Percentiles rank a stretch among this genome's conserved stretches.
Conservation (phyloP, 2,888 invertebrate genomes). For the Xylota sylvarum region DNA sequence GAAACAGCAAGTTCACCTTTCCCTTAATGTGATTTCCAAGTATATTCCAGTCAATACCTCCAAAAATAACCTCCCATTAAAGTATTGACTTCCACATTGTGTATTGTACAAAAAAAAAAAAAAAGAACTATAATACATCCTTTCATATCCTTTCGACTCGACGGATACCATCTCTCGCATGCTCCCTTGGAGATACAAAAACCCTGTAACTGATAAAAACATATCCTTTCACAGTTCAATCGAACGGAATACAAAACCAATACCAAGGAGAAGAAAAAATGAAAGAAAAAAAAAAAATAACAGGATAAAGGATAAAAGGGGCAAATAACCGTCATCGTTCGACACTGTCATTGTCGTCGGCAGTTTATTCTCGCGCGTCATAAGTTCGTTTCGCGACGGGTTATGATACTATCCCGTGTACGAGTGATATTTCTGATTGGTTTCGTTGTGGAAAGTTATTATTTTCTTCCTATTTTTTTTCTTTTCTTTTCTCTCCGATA, state of each 20-base stretch:
- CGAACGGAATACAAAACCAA: conserved; percentile 53
- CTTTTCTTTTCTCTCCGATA: conserved; percentile 6
- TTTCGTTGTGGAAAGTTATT: conserved; percentile 51
- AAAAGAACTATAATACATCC: conserved; percentile 17
- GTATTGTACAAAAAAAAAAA: not conserved
- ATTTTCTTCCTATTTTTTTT: conserved; percentile 11
- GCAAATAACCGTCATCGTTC: conserved; percentile 51
- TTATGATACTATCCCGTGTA: not conserved
- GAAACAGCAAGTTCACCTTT: conserved; percentile 7
- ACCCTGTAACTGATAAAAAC: conserved; percentile 45
- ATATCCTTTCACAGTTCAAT: conserved; percentile 58
- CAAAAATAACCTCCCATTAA: conserved; percentile 59
- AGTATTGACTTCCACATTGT: conserved; percentile 52
- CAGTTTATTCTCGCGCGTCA: conserved; percentile 61
- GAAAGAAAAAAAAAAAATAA: not conserved
- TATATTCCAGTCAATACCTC: conserved; percentile 48
- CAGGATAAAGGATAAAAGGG: conserved; percentile 49
- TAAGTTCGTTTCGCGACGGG: conserved; percentile 64
- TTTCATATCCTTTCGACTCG: conserved; percentile 50
- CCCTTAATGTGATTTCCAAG: conserved; percentile 7
- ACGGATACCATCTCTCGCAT: conserved; percentile 29
- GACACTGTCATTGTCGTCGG: conserved; percentile 34
- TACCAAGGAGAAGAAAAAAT: not conserved
- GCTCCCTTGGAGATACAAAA: conserved; percentile 8
- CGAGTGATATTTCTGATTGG: conserved; percentile 53